Evolutionary conservation across 2,113 vertebrate genomes (phyloP).

Genomic region (Tamias sibiricus): DNA sequence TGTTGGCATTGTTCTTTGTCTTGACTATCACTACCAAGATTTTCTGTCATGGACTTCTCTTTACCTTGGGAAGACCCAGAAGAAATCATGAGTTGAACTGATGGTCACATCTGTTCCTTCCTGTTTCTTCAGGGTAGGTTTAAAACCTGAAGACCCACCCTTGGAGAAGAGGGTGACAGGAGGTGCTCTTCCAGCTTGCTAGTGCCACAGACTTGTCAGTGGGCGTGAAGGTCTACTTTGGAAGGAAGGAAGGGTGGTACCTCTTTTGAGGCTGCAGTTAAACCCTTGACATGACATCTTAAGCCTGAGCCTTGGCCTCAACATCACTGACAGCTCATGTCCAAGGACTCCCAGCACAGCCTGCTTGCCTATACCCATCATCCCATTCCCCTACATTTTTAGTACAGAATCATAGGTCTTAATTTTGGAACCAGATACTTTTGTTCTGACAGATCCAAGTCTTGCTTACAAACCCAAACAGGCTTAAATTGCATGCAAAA

Average conservation of each 20-base stretch:
- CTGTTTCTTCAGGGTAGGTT: neutral
- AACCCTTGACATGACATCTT: neutral
- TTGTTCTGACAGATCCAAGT: neutral
- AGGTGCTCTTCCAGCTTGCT: neutral
- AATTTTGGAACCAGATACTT: neutral
- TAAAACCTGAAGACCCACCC: neutral
- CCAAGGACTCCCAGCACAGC: neutral
- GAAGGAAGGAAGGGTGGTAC: neutral
- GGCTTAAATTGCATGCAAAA: neutral
- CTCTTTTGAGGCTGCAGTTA: neutral
- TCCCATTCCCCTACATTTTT: neutral
- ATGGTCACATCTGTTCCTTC: neutral
- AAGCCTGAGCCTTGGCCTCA: neutral
- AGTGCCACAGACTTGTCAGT: neutral
- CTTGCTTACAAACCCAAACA: neutral
- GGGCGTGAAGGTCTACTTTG: neutral
- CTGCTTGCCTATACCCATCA: neutral
- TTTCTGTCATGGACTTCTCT: neutral
- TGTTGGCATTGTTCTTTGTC: neutral
- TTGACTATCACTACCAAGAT: neutral
- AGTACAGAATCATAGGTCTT: neutral
- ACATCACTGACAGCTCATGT: neutral
- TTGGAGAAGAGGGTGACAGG: neutral
- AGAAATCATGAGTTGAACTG: neutral
- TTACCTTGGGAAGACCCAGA: neutral